These are phyloP conservation scores for Pseudomyrmex dendroicus DNA, from an alignment of 1,140 invertebrate genomes.

Conservation along the genomic window DNA sequence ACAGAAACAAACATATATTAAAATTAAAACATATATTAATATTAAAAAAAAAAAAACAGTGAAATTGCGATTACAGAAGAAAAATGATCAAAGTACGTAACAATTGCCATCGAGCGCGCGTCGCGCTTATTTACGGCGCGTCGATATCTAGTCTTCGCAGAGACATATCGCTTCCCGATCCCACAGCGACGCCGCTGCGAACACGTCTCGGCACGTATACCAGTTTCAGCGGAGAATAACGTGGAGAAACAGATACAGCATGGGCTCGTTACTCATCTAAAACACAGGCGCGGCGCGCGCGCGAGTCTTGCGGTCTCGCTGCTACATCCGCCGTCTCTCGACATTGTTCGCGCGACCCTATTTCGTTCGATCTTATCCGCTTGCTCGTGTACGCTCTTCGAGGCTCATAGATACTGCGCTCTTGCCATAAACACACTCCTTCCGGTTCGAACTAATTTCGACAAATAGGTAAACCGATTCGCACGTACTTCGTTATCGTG, in stretches of 20 bases:
- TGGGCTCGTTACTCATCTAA: conserved; percentile 62
- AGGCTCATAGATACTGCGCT: background rate
- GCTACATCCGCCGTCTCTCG: conserved; percentile 10
- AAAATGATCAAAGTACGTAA: background rate
- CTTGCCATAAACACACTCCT: conserved; percentile 25
- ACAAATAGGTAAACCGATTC: background rate
- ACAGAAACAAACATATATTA: too few species aligned
- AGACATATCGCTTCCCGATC: conserved; percentile 58
- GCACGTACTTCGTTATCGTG: background rate
- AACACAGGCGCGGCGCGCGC: conserved; percentile 54
- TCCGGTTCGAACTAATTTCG: conserved; percentile 21
- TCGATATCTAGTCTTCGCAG: conserved; percentile 25
- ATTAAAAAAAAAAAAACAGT: too few species aligned
- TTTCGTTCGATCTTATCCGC: conserved; percentile 39
- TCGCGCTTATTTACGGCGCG: background rate
- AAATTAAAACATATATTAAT: too few species aligned
- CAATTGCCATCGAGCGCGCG: background rate
- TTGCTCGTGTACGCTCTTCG: background rate
- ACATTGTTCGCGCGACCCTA: conserved; percentile 12
- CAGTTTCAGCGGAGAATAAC: conserved; percentile 54
- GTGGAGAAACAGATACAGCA: conserved; percentile 51
- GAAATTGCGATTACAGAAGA: background rate
- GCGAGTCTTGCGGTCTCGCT: conserved; percentile 2
- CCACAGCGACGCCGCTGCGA: conserved; percentile 19
- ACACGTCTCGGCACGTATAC: conserved; percentile 50